phyloP scores from a whole-genome alignment of 2,888 invertebrate species.

The Polia nebulosa region DNA sequence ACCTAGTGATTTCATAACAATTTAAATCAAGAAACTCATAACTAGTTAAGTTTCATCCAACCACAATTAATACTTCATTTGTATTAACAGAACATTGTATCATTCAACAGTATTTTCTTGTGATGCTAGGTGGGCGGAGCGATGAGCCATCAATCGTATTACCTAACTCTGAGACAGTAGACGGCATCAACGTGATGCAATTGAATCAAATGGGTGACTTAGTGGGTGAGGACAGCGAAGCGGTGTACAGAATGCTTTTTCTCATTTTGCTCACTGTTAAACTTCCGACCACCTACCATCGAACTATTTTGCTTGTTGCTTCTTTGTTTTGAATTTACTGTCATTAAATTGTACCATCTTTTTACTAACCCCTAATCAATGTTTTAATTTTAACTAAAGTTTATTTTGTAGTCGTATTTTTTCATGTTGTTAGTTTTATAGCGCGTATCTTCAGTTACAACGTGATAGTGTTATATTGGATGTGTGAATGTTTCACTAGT shows the following conservation, averaged over 20 bases:
- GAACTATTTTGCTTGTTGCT: slow-evolving; percentile 70
- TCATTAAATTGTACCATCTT: slow-evolving; percentile 17
- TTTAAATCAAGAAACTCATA: slow-evolving; percentile 35
- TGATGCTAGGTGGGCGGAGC: slow-evolving; percentile 90
- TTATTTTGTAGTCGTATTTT: slow-evolving; percentile 1
- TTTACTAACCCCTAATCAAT: slow-evolving; percentile 42
- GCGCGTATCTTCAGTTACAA: slow-evolving; percentile 8
- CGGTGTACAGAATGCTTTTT: slow-evolving; percentile 74
- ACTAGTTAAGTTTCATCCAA: slow-evolving; percentile 19
- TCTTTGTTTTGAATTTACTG: slow-evolving; percentile 56
- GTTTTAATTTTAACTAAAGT: slow-evolving; percentile 1
- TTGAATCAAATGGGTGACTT: slow-evolving; percentile 88
- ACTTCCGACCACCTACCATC: slow-evolving; percentile 90
- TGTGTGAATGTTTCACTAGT: slow-evolving; percentile 31
- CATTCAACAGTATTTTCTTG: slow-evolving; percentile 69
- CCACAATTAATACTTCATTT: slow-evolving; percentile 31
- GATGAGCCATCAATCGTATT: slow-evolving; percentile 76
- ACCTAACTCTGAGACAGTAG: slow-evolving; percentile 77
- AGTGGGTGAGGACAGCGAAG: slow-evolving; percentile 82
- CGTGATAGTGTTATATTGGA: slow-evolving; percentile 20
- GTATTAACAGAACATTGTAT: slow-evolving; percentile 49
- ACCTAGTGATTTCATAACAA: slow-evolving; percentile 12
- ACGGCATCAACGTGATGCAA: slow-evolving; percentile 85
- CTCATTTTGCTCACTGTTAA: slow-evolving; percentile 78
- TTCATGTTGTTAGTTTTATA: slow-evolving; percentile 11